phyloP scores from a whole-genome alignment of 2,113 vertebrate species.

The Cercopithecus mona region DNA sequence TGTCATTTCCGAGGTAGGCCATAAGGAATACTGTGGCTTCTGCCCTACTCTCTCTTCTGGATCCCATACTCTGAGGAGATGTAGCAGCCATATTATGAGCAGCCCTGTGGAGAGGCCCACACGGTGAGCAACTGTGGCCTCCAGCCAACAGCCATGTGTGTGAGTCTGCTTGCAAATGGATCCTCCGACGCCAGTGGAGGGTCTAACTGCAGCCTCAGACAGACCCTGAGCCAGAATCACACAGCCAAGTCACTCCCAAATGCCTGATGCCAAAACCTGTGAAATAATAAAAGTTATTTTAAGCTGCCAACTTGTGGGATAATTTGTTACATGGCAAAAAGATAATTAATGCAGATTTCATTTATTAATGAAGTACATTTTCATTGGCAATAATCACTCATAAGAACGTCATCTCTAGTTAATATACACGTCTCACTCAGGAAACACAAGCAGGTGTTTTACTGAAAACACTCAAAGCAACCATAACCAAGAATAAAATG shows the following conservation, averaged over 20 bases:
- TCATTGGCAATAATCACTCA: background rate
- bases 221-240: background rate
- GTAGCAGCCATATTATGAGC: background rate
- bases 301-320: background rate
- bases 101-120: background rate
- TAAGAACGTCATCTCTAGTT: background rate
- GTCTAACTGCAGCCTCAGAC: background rate
- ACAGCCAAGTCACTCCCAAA: background rate
- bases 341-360: background rate
- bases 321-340: slow-evolving; percentile 21
- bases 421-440: background rate
- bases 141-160: background rate
- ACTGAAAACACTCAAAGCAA: background rate
- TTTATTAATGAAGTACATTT: slow-evolving; percentile 21
- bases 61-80: background rate
- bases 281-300: background rate
- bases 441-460: background rate
- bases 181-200: background rate
- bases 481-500: slow-evolving; percentile 19
- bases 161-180: background rate
- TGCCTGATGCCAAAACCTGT: background rate
- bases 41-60: background rate
- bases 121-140: background rate
- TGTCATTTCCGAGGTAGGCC: background rate
- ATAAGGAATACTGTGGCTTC: background rate